Evolutionary conservation across 1,140 invertebrate genomes (phyloP).

Genomic region (Chymomyza costata): DNA sequence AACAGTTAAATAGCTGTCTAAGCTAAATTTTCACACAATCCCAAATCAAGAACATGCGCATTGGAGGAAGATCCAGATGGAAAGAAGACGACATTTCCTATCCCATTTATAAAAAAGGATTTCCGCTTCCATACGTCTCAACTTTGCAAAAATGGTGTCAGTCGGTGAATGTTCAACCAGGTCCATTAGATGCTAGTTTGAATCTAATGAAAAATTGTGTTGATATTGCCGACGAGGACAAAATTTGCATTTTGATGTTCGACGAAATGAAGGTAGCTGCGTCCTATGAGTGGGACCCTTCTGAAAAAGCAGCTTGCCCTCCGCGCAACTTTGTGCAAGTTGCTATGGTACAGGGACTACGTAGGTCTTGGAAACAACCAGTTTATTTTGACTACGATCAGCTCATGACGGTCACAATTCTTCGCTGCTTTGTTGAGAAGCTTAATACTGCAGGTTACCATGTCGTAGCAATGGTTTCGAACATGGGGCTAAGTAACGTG

Average conservation of each 20-base stretch:
- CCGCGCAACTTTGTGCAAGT: constrained; percentile 7
- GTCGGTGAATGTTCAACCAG: background rate
- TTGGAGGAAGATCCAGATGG: constrained; percentile 12
- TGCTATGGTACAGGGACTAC: constrained; percentile 9
- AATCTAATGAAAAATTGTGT: constrained; percentile 3
- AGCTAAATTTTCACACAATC: no score
- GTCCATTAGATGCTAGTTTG: background rate
- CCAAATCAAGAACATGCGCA: no score
- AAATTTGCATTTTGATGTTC: constrained; percentile 10
- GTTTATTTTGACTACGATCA: constrained; percentile 9
- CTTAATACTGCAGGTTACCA: constrained; percentile 1
- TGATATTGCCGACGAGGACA: constrained; percentile 9
- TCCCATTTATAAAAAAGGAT: constrained; percentile 3
- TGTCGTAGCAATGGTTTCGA: background rate
- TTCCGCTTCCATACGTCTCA: constrained; percentile 6
- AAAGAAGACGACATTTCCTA: constrained; percentile 3
- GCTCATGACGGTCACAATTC: background rate
- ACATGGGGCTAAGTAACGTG: background rate
- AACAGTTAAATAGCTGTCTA: no score
- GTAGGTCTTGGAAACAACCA: constrained; percentile 18
- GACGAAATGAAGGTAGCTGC: constrained; percentile 19
- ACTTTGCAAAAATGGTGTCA: constrained; percentile 7
- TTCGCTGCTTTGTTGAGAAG: background rate
- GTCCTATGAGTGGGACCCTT: background rate
- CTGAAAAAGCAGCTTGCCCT: no score